These are phyloP conservation scores for Apamea monoglypha DNA, from an alignment of 2,888 invertebrate genomes.

Conservation along the genomic window DNA sequence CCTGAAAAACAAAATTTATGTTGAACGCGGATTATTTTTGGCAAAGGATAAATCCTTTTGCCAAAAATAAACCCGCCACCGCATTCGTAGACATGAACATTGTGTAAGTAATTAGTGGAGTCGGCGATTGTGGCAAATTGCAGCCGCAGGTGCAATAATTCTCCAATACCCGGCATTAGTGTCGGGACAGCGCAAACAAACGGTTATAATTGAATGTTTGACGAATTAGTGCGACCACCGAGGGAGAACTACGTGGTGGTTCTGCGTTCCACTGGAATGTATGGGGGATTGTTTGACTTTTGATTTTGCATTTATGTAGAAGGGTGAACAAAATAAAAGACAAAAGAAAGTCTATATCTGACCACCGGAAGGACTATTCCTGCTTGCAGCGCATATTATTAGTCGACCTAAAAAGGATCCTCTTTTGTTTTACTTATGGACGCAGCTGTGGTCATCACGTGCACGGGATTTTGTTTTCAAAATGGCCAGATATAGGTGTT, in stretches of 20 bases:
- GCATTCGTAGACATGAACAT: conserved; percentile 60
- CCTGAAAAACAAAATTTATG: not conserved
- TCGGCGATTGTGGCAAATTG: conserved; percentile 82
- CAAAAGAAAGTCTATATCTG: not conserved
- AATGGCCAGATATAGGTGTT: too few species aligned
- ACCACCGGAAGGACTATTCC: too few species aligned
- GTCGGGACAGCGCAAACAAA: conserved; percentile 85
- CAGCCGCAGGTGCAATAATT: conserved; percentile 82
- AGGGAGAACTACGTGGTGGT: conserved; percentile 55
- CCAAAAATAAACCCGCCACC: conserved; percentile 36
- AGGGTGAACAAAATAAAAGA: conserved; percentile 1
- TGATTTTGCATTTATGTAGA: conserved; percentile 6
- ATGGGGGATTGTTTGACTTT: conserved; percentile 19
- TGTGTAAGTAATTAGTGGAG: conserved; percentile 70
- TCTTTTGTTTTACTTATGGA: too few species aligned
- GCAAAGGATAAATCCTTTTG: not conserved
- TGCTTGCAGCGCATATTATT: too few species aligned
- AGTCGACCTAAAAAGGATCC: too few species aligned
- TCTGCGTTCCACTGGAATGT: conserved; percentile 12
- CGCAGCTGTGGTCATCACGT: too few species aligned
- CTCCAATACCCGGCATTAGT: conserved; percentile 81
- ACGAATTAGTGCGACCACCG: conserved; percentile 83
- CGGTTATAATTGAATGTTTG: conserved; percentile 78
- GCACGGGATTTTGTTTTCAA: too few species aligned
- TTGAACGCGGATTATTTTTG: conserved; percentile 2